Base-by-base conservation (phyloP, 1,140 invertebrate species). In the Atta texana region DNA sequence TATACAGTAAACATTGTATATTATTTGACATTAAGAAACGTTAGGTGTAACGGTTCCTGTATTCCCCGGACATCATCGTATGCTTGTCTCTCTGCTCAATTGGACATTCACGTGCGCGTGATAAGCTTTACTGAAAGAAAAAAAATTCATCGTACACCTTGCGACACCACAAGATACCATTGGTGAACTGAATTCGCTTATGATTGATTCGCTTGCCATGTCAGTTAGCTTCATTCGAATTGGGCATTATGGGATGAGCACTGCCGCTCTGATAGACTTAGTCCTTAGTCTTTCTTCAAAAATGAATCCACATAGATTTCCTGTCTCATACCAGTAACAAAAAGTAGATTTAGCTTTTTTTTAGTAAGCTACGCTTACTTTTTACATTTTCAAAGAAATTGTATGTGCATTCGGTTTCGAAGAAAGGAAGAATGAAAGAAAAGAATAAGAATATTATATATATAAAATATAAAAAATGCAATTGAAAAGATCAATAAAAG, bases 1-100 rank as follows among this genome's bases (percentile, higher is more conserved):
- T 90, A 92, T 93, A 94, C 89, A 90, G 88, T 94, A 93, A 94
- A 93, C 92, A 89, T 91, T 95, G 92, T 94, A 94, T 92, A 94
- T 94, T 95, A 95, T 93, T 95, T 93, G 92, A 92, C 91, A 92
- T 93, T 94, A 92, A 90, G 90, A 69, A 91, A 92, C 86, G 91
- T 87, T 90, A 91, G 90, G 87, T 75, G 93, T 94, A 94, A 94
- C 94, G 89, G 92, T 93, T 94, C 89, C 93, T 93, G 92, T 92
- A 94, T 95, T 95, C 90, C 91, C 92, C 92, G 89, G 86, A 93
- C 92, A 92, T 93, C 92, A 91, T 91, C 86, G 92, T 92, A 92
- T 90, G 85, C 90, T 91, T 64, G 81, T 86, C 55, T 90, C 61
- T 90, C 88, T 92, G 90, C 93, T 93, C 91, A 93, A 92, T 93